Evolutionary conservation across 2,113 vertebrate species (phyloP).

Genomic region (Leptodactylus fuscus): DNA sequence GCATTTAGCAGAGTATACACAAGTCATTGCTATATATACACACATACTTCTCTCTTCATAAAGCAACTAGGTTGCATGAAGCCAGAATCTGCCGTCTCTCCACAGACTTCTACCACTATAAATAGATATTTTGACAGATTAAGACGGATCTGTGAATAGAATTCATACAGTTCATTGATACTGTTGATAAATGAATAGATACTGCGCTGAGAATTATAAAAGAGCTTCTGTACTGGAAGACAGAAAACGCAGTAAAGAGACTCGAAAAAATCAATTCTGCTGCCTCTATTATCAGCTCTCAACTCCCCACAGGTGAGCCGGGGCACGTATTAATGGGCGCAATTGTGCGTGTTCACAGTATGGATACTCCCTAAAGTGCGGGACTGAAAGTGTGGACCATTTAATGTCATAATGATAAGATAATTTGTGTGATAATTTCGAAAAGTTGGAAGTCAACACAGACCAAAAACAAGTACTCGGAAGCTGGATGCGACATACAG

Average conservation of each 20-base stretch:
- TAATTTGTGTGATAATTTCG: neutral
- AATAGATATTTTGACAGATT: constrained; percentile 59
- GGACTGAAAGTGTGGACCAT: neutral
- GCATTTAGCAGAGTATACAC: no score
- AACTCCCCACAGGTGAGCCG: constrained; percentile 28
- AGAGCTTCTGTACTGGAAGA: constrained; percentile 45
- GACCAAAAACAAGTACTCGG: no score
- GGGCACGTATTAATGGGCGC: constrained; percentile 14
- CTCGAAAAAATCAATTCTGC: constrained; percentile 50
- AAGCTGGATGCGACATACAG: no score
- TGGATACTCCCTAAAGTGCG: neutral
- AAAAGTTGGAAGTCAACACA: neutral
- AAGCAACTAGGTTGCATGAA: neutral
- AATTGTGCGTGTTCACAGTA: constrained; percentile 1
- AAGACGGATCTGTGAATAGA: constrained; percentile 58
- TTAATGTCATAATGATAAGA: neutral
- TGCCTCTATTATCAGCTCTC: constrained; percentile 34
- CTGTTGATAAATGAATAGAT: constrained; percentile 57
- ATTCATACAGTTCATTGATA: constrained; percentile 56
- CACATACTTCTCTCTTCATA: neutral
- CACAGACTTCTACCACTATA: constrained; percentile 33
- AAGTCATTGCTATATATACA: no score
- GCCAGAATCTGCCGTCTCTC: neutral
- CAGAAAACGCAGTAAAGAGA: constrained; percentile 46
- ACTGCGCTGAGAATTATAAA: constrained; percentile 49